Evolutionary conservation across 2,888 invertebrate genomes (phyloP), one percentile per base, ranked within the genome.

Genomic region (Eupithecia subumbrata): DNA sequence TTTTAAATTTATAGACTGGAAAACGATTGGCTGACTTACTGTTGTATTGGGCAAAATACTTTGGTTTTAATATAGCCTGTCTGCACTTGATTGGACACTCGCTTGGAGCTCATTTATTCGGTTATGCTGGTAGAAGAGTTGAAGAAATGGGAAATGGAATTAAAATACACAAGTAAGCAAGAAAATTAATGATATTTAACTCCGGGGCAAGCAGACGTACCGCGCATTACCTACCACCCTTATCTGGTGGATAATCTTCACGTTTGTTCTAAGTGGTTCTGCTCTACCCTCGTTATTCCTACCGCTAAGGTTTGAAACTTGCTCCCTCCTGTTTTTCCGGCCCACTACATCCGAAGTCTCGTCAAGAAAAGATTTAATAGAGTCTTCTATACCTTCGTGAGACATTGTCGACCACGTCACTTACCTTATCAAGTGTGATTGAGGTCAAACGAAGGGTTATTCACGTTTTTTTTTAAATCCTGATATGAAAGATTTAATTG

Each of bases 61-160:
- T 12, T 43, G 11, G 14, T 45, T 68, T 68, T 22, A 68, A 25
- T 16, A 18, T 68, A 43, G 11, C 9, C 43, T 18, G 43, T 14
- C 63, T 63, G 43, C 45, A 63, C 63, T 34, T 73, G 22, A 22
- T 69, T 18, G 70, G 63, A 52, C 69, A 63, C 48, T 74, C 69
- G 37, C 63, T 70, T 48, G 69, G 69, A 52, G 70, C 64, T 25
- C 70, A 74, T 18, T 18, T 69, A 37, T 22, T 22, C 22, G 70
- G 64, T 30, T 14, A 40, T 18, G 25, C 66, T 11, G 60, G 67
- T 12, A 68, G 22, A 68, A 4, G 1, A 9, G 14, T 68, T 2
- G 16, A 14, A 5, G 22, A 22, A 12, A 43, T 4, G 1, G 67
- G 68, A 68, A 45, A 68, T 43, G 43, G 43, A 25, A 22, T 5